These are phyloP conservation scores for Rhamphomyia laevipes DNA, from an alignment of 2,888 invertebrate species.

Conservation along the genomic window DNA sequence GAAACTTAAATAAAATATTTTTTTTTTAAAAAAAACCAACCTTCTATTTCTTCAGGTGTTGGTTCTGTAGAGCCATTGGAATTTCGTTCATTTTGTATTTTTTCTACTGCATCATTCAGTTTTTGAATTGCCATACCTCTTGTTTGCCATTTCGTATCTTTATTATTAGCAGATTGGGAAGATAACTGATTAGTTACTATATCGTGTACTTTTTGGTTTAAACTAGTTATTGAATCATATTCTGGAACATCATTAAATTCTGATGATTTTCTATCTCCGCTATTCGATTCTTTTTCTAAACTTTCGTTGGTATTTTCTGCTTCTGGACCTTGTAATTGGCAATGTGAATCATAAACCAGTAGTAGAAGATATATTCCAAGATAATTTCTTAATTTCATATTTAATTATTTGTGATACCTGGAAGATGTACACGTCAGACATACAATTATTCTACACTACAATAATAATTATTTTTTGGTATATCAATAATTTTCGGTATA, in stretches of 20 bases:
- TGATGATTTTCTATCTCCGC: conserved; percentile 17
- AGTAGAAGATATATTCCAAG: too few species aligned
- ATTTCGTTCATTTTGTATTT: conserved; percentile 36
- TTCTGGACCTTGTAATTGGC: not conserved
- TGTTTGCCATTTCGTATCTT: conserved; percentile 21
- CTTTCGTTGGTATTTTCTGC: not conserved
- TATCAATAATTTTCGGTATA: too few species aligned
- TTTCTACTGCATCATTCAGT: conserved; percentile 17
- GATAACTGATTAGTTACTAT: not conserved
- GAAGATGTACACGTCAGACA: too few species aligned
- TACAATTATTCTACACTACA: too few species aligned
- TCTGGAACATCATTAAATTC: too few species aligned
- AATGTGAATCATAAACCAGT: not conserved
- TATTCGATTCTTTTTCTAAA: conserved; percentile 21
- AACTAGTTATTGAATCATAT: conserved; percentile 13
- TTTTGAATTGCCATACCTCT: conserved; percentile 22
- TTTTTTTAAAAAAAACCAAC: too few species aligned
- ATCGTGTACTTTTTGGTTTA: too few species aligned
- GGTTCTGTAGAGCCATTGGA: conserved; percentile 27
- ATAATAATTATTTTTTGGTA: too few species aligned
- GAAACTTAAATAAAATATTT: conserved; percentile 1
- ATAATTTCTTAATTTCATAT: too few species aligned
- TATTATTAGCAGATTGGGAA: not conserved
- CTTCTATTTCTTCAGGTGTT: conserved; percentile 17
- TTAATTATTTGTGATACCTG: too few species aligned